Evolutionary conservation across 2,113 vertebrate genomes (phyloP).

Genomic region (Spea bombifrons): DNA sequence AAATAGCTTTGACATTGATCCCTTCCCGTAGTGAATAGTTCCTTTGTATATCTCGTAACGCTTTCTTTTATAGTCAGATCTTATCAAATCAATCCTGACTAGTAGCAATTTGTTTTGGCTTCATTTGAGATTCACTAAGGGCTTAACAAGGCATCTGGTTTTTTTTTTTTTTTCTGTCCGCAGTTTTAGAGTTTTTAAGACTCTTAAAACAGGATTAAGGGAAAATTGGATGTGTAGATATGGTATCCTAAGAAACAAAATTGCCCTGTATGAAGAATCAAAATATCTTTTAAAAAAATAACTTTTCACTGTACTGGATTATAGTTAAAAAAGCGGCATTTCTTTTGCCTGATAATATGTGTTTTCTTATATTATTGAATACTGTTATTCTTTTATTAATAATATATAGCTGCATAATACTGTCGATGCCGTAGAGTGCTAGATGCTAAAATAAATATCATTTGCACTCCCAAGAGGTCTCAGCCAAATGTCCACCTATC

Average conservation of each 20-base stretch:
- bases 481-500: no score
- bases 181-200: slow-evolving; percentile 37
- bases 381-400: no score
- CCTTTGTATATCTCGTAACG: slow-evolving; percentile 29
- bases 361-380: no score
- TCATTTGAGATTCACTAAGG: slow-evolving; percentile 44
- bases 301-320: neutral
- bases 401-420: no score
- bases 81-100: slow-evolving; percentile 45
- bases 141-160: slow-evolving; percentile 44
- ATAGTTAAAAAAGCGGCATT: neutral
- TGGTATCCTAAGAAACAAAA: neutral
- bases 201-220: slow-evolving; percentile 41
- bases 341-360: no score
- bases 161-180: neutral
- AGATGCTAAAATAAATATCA: no score
- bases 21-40: slow-evolving; percentile 23
- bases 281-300: neutral
- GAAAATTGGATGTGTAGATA: slow-evolving; percentile 41
- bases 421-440: no score
- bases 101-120: slow-evolving; percentile 43
- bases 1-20: slow-evolving; percentile 43
- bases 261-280: neutral
- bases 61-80: slow-evolving; percentile 45
- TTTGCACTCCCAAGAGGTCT: no score